These are phyloP conservation scores for Heliornis fulica DNA, from an alignment of 2,113 vertebrate genomes.

Conservation along the genomic window DNA sequence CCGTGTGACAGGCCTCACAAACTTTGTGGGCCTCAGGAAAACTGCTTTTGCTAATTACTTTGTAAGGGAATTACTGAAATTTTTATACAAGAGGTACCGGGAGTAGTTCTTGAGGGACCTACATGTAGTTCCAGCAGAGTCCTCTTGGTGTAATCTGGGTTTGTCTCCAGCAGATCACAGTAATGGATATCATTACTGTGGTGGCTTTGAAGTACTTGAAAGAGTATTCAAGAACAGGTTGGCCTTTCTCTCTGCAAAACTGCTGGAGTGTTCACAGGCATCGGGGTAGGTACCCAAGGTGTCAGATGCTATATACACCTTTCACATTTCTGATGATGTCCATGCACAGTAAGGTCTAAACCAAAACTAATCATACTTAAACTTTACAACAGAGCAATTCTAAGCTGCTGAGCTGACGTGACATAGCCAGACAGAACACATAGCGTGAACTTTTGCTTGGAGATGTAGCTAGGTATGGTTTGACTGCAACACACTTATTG, in stretches of 20 bases:
- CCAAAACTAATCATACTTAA: neutral
- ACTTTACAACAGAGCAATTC: neutral
- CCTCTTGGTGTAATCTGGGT: neutral
- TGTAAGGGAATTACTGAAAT: neutral
- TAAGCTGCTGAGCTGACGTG: too few species aligned
- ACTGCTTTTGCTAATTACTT: neutral
- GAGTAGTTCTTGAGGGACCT: neutral
- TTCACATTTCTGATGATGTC: neutral
- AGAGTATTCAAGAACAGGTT: neutral
- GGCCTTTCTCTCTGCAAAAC: neutral
- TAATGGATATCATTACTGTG: neutral
- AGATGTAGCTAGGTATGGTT: neutral
- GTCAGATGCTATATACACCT: neutral
- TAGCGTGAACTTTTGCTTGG: neutral
- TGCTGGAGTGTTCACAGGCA: neutral
- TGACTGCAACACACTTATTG: neutral
- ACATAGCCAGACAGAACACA: rapidly evolving
- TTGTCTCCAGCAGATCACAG: neutral
- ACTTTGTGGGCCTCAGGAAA: neutral
- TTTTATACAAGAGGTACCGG: neutral
- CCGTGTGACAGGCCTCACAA: neutral
- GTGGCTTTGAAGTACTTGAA: neutral
- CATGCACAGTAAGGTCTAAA: neutral
- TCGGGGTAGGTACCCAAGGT: neutral
- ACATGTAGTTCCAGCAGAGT: neutral